Base-by-base conservation (phyloP, 1,140 invertebrate genomes). In the Dinothrombium tinctorium region DNA sequence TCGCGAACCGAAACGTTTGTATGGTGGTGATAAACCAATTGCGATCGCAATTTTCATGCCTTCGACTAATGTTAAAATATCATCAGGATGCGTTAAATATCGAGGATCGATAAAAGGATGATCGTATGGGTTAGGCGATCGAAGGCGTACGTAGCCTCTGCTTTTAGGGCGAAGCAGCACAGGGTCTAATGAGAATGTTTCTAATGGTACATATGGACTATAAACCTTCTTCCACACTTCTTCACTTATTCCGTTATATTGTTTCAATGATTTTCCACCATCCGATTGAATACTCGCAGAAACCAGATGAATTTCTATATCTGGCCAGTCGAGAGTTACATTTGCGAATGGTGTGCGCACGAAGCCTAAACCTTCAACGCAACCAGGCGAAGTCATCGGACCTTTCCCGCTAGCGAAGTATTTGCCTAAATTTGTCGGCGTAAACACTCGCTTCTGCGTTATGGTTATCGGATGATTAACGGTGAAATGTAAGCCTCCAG, bases 251-350 rank as follows among this genome's bases (percentile, higher is more conserved):
- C 49, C 49, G n/a, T 42, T 26, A 0, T 48, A 47, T 5, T 41
- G 44, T 7, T 39, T 24, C 17, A 54, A 47, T 17, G 41, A 39
- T 11, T 35, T 32, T 11, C 82, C 82, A 0, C 73, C 76, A 49
- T 89, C 82, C 0, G 79, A 81, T 51, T 78, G 79, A 0, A 77
- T 79, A 6, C 77, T 79, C 0, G 79, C 81, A 0, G 79, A 81
- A n/a, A 83, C 68, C 49, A 87, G 86, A 53, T 87, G 83, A 45
- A 89, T 74, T 48, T 89, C 80, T 25, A 87, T 82, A 51, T 90
- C 83, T 0, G 83, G 83, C 54, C 72, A 86, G 52, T 89, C 81
- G 3, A 80, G 65, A 0, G 73, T 66, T 0, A 65, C 66, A 49
- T 90, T 89, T 2, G 26, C 26, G 54, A 71, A 80, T 54, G 83